Base-by-base conservation (phyloP, 2,888 invertebrate species). In the Timema podura region DNA sequence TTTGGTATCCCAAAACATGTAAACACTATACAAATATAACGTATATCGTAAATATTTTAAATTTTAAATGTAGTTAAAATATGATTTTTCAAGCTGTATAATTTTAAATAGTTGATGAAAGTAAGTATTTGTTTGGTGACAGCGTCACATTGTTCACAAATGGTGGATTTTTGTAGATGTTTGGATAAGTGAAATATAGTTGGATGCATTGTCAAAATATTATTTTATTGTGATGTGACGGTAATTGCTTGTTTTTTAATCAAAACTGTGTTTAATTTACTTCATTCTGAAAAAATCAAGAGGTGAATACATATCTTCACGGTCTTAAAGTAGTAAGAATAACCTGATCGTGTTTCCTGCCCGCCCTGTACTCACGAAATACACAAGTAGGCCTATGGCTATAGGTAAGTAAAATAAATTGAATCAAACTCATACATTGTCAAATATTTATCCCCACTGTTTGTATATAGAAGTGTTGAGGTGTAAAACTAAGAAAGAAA, bases 61-160 rank as follows among this genome's bases (percentile, higher is more conserved):
- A 30, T 30, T 30, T 30, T 30, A 30, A 30, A 30, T 30, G 30
- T 30, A 30, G 1, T 30, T 30, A 30, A 30, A 67, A 67, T 67
- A 49, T 45, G 44, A 46, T 15, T 57, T 11, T 11, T 46, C 67
- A 61, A 45, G 13, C 44, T 61, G 16, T n/a, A 61, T 44, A 61
- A 61, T 61, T 44, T 6, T 61, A 5, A 13, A 11, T 51, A 46
- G 16, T 8, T 54, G 46, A 57, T 30, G 46, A 49, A 11, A 13
- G 30, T 30, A 66, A 11, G 49, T 49, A 15, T 47, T 54, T 65
- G 67, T 73, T 74, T 75, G 86, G 85, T 78, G 82, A 76, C 82
- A 85, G 86, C 87, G 85, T 86, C 86, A 85, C 84, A 83, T 85
- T 83, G 85, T 86, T 85, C 85, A 86, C 86, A 86, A 30, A 87